Evolutionary conservation across 1,140 invertebrate genomes (phyloP).

Genomic region (Hirudo medicinalis): DNA sequence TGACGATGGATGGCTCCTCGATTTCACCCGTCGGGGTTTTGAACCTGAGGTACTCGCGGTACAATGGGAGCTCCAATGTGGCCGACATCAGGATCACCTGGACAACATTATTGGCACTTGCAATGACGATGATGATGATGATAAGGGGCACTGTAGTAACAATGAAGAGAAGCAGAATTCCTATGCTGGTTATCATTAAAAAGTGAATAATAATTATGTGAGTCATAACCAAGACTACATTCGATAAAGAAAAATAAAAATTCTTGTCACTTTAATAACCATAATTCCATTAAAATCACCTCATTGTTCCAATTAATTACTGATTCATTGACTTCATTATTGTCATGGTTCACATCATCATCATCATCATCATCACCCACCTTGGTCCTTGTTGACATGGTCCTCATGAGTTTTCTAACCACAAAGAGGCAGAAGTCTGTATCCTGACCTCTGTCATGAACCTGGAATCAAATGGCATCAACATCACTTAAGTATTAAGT

Average conservation of each 20-base stretch:
- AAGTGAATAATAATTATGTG: too few relatives aligned
- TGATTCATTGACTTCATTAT: too few relatives aligned
- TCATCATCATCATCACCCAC: constrained; percentile 28
- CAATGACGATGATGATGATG: not conserved
- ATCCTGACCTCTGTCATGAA: constrained; percentile 40
- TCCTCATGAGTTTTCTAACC: constrained; percentile 34
- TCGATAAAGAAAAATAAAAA: too few relatives aligned
- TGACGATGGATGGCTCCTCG: constrained; percentile 25
- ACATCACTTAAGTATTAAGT: not conserved
- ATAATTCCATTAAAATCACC: too few relatives aligned
- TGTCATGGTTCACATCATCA: not conserved
- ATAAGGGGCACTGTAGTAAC: not conserved
- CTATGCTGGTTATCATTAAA: not conserved
- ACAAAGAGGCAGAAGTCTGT: constrained; percentile 37
- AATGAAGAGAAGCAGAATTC: constrained; percentile 1
- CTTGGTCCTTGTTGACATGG: constrained; percentile 48
- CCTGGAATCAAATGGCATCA: constrained; percentile 24
- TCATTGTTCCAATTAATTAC: too few relatives aligned
- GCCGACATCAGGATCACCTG: constrained; percentile 39
- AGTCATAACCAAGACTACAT: too few relatives aligned
- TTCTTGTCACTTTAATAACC: too few relatives aligned
- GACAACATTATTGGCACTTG: not conserved
- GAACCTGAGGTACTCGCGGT: not conserved
- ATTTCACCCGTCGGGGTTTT: not conserved
- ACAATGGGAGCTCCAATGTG: constrained; percentile 31